A percentile compares a stretch with the other conserved stretches of the same genome.
phyloP scores from a whole-genome alignment of 1,140 invertebrate species.

The Xylocopa sonorina region DNA sequence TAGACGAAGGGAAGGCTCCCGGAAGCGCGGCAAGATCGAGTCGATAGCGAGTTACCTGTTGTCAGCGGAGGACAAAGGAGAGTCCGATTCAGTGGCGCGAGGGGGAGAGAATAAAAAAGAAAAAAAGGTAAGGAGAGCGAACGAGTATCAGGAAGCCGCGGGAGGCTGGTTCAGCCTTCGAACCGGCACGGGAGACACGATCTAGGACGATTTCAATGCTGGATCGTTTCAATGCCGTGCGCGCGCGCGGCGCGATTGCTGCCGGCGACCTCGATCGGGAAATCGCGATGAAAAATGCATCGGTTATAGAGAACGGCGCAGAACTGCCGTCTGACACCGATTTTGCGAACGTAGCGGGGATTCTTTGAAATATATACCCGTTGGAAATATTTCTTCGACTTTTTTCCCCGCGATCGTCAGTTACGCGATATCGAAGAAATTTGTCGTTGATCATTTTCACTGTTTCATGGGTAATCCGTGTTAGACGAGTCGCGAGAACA shows the following conservation, averaged over 20 bases:
- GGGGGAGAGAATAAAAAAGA: conserved; percentile 19
- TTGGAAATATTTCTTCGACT: not conserved
- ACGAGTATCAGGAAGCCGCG: conserved; percentile 35
- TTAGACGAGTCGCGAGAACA: not conserved
- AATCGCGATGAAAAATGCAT: conserved; percentile 26
- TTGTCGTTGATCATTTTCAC: not conserved
- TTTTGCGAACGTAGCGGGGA: not conserved
- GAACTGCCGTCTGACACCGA: not conserved
- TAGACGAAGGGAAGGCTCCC: conserved; percentile 24
- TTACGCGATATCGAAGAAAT: not conserved
- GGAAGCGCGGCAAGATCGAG: conserved; percentile 42
- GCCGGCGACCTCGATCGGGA: conserved; percentile 19
- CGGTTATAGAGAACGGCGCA: not conserved
- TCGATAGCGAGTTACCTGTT: conserved; percentile 46
- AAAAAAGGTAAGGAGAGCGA: too few species aligned
- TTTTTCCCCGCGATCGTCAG: too few species aligned
- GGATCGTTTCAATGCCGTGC: conserved; percentile 19
- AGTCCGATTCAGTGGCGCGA: conserved; percentile 51
- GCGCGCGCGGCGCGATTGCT: not conserved
- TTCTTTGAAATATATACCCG: not conserved
- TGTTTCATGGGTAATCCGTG: too few species aligned
- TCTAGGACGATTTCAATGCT: conserved; percentile 40
- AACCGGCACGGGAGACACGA: conserved; percentile 4
- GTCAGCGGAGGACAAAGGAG: conserved; percentile 42
- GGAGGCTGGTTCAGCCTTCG: conserved; percentile 31